These are phyloP conservation scores for Trematomus loennbergii DNA, from an alignment of 2,113 vertebrate species.

Conservation along the genomic window DNA sequence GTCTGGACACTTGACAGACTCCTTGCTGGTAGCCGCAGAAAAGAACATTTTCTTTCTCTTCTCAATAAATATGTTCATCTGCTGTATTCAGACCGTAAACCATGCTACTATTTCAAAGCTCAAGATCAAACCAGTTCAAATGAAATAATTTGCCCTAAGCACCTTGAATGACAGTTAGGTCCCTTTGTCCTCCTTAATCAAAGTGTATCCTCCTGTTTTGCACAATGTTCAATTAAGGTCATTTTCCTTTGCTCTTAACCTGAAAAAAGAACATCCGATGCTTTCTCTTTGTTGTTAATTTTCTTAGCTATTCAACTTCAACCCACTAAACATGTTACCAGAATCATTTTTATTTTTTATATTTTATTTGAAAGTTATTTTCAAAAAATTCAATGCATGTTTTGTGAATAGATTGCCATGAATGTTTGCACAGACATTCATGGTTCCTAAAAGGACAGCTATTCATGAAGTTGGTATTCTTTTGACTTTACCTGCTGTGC, in stretches of 20 bases:
- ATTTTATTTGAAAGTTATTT: neutral
- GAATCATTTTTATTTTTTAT: neutral
- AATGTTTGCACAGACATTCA: neutral
- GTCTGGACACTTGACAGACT: constrained; percentile 41
- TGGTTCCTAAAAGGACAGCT: constrained; percentile 3
- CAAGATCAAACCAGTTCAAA: constrained; percentile 7
- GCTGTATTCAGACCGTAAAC: constrained; percentile 19
- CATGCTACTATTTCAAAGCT: constrained; percentile 18
- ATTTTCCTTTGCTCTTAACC: neutral
- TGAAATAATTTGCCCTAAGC: neutral
- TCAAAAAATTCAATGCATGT: neutral
- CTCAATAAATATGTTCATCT: constrained; percentile 37
- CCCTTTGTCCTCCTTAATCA: constrained; percentile 6
- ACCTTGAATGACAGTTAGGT: neutral
- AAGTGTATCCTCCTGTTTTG: neutral
- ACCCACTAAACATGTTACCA: neutral
- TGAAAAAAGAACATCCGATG: neutral
- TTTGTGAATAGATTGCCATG: neutral
- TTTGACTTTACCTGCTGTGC: neutral
- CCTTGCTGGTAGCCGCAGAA: constrained; percentile 19
- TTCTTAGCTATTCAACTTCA: neutral
- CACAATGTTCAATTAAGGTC: neutral
- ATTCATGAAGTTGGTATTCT: neutral
- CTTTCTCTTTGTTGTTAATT: neutral
- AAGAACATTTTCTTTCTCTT: constrained; percentile 17